Base-by-base conservation (phyloP, 2,113 vertebrate species). In the Ariopsis seemanni region DNA sequence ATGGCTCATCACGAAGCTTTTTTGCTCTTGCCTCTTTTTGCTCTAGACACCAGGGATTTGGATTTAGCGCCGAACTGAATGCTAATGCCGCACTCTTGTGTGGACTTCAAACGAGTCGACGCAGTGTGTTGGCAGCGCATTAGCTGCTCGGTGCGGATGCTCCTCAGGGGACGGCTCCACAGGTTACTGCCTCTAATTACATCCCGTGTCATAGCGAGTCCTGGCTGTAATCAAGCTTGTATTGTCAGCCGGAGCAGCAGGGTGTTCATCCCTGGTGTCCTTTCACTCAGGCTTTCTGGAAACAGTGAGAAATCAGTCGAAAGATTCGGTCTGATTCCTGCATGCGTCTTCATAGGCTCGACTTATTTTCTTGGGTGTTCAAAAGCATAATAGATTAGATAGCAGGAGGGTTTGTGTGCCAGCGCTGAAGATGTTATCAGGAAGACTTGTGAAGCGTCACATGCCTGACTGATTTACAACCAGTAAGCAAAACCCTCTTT, bases 151-250 rank as follows among this genome's bases (percentile, higher is more conserved):
- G 79, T 84, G 67, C 82, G 67, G 42, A 72, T 88, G 93, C 89
- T 75, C 81, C 82, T 86, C 20, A 58, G 78, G 88, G 87, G 83
- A 88, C 34, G 14, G 25, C 91, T 86, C 93, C 78, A 27, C 85
- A 86, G 90, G 93, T 90, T 60, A 58, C 82, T 27, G 79, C 58
- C 17, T 84, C 84, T 93, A 92, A 94, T 94, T 91, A 93, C 90
- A 57, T 90, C 89, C 72, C 77, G 60, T 80, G 89, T 88, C 69
- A 84, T 62, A 63, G 89, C 88, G 90, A 53, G 14, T 50, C 87
- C 63, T 34, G 5, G 9, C 85, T 87, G 90, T 92, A 88, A 94
- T 94, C 91, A 88, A n/a, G 78, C 75, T 25, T 79, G 75, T 72
- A 87, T 93, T 93, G 90, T 93, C 65, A 25, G 58, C 63, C 89